phyloP scores from a whole-genome alignment of 2,113 vertebrate genomes.

The Struthio camelus region DNA sequence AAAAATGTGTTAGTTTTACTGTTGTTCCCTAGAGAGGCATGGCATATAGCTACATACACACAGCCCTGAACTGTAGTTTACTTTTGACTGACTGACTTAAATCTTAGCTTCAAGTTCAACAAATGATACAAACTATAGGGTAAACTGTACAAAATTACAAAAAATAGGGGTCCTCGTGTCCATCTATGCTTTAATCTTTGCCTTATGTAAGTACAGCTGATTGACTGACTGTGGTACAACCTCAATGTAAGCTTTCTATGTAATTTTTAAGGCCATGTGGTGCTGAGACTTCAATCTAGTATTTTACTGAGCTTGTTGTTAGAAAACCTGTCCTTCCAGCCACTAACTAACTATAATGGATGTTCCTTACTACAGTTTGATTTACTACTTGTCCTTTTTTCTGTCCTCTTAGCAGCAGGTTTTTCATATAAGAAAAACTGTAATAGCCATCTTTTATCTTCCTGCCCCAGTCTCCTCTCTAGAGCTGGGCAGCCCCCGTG shows the following conservation, averaged over 20 bases:
- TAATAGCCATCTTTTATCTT: neutral
- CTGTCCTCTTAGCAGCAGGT: neutral
- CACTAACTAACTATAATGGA: neutral
- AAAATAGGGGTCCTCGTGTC: neutral
- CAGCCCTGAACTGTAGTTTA: neutral
- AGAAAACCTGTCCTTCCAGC: neutral
- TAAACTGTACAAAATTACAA: neutral
- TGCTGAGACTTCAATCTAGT: neutral
- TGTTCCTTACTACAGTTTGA: neutral
- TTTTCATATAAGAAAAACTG: fast-evolving
- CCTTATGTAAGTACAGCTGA: neutral
- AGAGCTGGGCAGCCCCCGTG: neutral
- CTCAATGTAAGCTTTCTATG: fast-evolving
- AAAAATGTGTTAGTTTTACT: fast-evolving
- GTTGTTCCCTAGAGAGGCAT: neutral
- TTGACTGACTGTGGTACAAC: neutral
- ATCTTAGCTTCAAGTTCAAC: neutral
- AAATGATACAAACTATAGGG: neutral
- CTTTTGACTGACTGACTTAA: neutral
- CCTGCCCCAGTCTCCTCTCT: neutral
- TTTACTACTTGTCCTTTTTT: neutral
- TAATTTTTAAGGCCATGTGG: neutral
- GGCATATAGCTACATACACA: neutral
- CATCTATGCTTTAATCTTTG: neutral
- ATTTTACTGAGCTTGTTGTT: neutral